Percentiles rank a stretch among this genome's conserved stretches.
Evolutionary conservation across 2,797 vertebrate species (phyloP).

Genomic region (Xenops minutus): DNA sequence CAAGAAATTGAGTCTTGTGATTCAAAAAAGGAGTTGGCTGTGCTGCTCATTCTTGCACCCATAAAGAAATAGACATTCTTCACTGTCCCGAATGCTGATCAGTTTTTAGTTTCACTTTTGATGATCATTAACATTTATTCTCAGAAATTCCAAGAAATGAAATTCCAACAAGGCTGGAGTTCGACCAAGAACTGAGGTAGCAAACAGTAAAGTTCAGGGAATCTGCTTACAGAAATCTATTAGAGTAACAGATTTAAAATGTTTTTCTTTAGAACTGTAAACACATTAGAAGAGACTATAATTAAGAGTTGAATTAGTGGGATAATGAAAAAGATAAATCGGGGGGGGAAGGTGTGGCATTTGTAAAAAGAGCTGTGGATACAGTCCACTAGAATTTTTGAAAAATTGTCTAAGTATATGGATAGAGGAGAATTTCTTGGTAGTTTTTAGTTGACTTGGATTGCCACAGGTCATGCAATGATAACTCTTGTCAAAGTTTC

Average conservation of each 20-base stretch:
- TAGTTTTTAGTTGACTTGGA: neutral
- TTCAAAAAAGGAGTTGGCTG: neutral
- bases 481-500: neutral
- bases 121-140: neutral
- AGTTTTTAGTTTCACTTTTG: neutral
- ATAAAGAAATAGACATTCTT: neutral
- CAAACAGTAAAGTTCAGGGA: neutral
- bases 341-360: neutral
- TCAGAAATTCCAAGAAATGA: neutral
- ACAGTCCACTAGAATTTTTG: neutral
- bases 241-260: neutral
- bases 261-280: neutral
- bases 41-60: neutral
- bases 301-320: neutral
- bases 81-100: neutral
- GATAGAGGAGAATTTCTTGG: neutral
- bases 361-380: neutral
- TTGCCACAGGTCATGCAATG: neutral
- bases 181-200: neutral
- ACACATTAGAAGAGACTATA: neutral
- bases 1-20: neutral
- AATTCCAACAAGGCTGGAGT: neutral
- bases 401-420: neutral
- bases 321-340: neutral
- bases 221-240: neutral